phyloP scores from a whole-genome alignment of 2,888 invertebrate genomes.

The Scaptomyza flava region DNA sequence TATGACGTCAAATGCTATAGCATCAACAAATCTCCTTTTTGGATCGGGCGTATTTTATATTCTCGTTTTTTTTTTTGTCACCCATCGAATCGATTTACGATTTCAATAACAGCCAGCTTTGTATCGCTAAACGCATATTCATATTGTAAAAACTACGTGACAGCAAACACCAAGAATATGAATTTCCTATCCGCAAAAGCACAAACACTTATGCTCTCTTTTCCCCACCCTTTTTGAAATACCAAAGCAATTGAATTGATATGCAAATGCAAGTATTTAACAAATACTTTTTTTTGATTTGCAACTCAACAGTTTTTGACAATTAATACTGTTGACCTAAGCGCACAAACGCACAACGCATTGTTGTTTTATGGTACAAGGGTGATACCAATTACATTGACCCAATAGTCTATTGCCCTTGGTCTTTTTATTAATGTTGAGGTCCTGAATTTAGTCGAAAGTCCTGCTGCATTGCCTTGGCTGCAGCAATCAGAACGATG shows the following conservation, averaged over 20 bases:
- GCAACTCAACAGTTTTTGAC: not conserved
- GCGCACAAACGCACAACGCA: not conserved
- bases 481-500: conserved; percentile 47
- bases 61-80: not conserved
- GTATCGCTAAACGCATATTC: not conserved
- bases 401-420: conserved; percentile 29
- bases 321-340: not conserved
- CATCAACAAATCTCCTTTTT: not conserved
- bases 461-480: conserved; percentile 34
- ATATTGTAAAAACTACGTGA: not conserved
- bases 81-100: not conserved
- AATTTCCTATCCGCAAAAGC: not conserved
- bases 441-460: conserved; percentile 29
- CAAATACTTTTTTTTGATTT: not conserved
- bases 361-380: conserved; percentile 5
- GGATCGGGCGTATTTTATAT: not conserved
- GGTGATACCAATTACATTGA: conserved; percentile 43
- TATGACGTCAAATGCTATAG: not conserved
- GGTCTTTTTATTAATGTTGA: conserved; percentile 27
- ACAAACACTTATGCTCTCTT: not conserved
- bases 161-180: not conserved
- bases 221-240: not conserved
- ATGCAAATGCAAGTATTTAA: not conserved
- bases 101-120: not conserved
- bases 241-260: not conserved